Evolutionary conservation across 2,797 vertebrate genomes (phyloP), one percentile per base, ranked within the genome.

Genomic region (Alca torda): DNA sequence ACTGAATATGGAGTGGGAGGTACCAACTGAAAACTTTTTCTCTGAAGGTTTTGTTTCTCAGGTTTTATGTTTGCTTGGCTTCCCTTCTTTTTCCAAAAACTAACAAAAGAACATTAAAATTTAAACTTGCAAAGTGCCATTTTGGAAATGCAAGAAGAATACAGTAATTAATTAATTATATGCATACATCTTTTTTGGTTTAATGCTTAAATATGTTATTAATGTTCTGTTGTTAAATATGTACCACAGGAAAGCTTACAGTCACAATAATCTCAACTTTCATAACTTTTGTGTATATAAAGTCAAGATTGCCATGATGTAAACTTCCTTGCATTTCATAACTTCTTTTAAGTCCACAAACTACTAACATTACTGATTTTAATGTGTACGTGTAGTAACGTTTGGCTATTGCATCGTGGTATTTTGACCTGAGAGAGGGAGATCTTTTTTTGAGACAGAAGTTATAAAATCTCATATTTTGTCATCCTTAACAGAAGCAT

Each of bases 21-120:
- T 59, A 92, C 68, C 61, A 77, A n/a, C 82, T 85, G 50, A 94
- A 95, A 91, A 91, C 41, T 90, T 85, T 18, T 64, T 69, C 73
- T 91, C 18, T 84, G 30, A 69, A 88, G 35, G 41, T 69, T 91
- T 95, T 76, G 17, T 80, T 75, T 65, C 19, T 75, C 50, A 41
- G 31, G 10, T 79, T 89, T 77, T 77, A 24, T 18, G 18, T 67
- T 67, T 80, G 31, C 37, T 43, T 79, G 24, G 17, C 50, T 87
- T 79, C 30, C 8, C 26, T 41, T 57, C 25, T 84, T 65, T 54
- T 91, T 46, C 35, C 9, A 53, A 59, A 90, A 77, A 16, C 13
- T 24, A 33, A 46, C 8, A 17, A 37, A 74, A 50, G 6, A 37
- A 24, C 3, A 6, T 67, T 79, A 64, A 68, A 41, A 37, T 83